Base-by-base conservation (phyloP, 1,140 invertebrate genomes). In the Brachionus asplanchnoidis region DNA sequence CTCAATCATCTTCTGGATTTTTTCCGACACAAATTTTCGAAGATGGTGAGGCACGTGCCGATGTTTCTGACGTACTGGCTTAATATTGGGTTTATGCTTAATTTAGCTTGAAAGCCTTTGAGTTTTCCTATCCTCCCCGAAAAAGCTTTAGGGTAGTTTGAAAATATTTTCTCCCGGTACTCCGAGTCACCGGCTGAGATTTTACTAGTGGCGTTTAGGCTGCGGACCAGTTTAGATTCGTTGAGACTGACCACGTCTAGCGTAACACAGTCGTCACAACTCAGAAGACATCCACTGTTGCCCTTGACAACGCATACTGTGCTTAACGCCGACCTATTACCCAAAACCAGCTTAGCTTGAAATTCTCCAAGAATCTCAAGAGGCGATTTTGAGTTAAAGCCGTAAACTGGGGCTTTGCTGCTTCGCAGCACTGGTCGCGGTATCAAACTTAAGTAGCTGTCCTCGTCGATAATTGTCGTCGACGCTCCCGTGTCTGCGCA, bases 1-100 rank as follows among this genome's bases (percentile, higher is more conserved):
- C n/a, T 83, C 79, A 17, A 68, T 20, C 56, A 65, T 65, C n/a
- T 26, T 40, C 75, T 50, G n/a, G n/a, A 65, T 65, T 65, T 65
- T 26, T 26, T 65, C 56, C 23, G n/a, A 20, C n/a, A 65, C 56
- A 3, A 20, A 23, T 65, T 65, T 26, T 23, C 56, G 56, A 26
- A 65, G 56, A 65, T 65, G 56, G 23, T 23, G 23, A 23, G 56
- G 56, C 23, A 65, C 23, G n/a, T 26, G n/a, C 23, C 56, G n/a
- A 65, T 65, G 56, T 20, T 20, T 20, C 23, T 23, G 23, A 23
- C 23, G 56, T 20, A 65, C 56, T 65, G 56, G 56, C 11, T 65
- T 65, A 26, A 65, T 26, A 23, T 20, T 23, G 56, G n/a, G 20
- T 65, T 26, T 23, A 65, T 65, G 23, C 23, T 20, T 23, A 65